phyloP scores from a whole-genome alignment of 2,797 vertebrate genomes.

The Rhodeus uyekii region DNA sequence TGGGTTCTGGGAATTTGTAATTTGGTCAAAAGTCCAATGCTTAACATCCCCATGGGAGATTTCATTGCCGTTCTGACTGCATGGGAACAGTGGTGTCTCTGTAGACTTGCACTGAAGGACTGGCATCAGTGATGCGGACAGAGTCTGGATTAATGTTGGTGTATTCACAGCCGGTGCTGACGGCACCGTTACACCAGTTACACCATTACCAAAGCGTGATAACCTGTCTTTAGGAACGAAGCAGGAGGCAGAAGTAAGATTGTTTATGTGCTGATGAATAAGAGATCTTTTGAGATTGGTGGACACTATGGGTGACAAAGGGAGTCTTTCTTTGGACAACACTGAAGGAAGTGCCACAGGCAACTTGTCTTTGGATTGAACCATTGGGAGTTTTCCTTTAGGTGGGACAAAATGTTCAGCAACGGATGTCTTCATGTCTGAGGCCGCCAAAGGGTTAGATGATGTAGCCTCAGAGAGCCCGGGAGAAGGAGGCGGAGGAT shows the following conservation, averaged over 20 bases:
- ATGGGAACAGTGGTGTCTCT: slow-evolving; percentile 80
- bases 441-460: slow-evolving; percentile 61
- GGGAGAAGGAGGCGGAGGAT: slow-evolving; percentile 69
- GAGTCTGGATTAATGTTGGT: slow-evolving; percentile 78
- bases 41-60: slow-evolving; percentile 82
- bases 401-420: slow-evolving; percentile 69
- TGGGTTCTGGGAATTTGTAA: slow-evolving; percentile 77
- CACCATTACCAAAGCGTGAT: slow-evolving; percentile 62
- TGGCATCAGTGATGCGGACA: slow-evolving; percentile 60
- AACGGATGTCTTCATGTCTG: slow-evolving; percentile 67
- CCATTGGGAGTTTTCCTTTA: slow-evolving; percentile 48
- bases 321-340: slow-evolving; percentile 47
- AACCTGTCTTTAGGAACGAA: slow-evolving; percentile 67
- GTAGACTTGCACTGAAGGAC: slow-evolving; percentile 86
- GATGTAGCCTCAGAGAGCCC: slow-evolving; percentile 69
- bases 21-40: slow-evolving; percentile 85
- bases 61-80: slow-evolving; percentile 84
- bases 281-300: slow-evolving; percentile 46
- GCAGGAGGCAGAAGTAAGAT: slow-evolving; percentile 30
- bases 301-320: slow-evolving; percentile 43
- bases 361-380: slow-evolving; percentile 67
- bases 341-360: slow-evolving; percentile 40
- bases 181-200: slow-evolving; percentile 65
- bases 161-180: slow-evolving; percentile 66
- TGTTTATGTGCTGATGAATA: slow-evolving; percentile 41